Conservation (phyloP, 1,140 invertebrate genomes). For the Maconellicoccus hirsutus region DNA sequence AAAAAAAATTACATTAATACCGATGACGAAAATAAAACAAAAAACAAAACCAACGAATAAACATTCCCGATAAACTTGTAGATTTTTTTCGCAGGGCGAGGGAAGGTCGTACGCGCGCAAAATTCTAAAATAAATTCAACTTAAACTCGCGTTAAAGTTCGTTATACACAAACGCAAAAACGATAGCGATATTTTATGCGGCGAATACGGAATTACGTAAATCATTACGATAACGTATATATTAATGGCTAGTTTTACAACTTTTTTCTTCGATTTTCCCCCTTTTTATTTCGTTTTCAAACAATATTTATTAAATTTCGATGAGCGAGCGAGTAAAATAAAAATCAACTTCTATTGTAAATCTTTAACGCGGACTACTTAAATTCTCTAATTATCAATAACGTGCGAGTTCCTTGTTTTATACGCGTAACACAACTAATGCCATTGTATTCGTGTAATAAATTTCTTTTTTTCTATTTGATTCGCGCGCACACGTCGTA, state of each 20-base stretch:
- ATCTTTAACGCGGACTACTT: background rate
- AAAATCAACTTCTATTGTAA: background rate
- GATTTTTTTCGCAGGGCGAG: background rate
- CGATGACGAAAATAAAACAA: background rate
- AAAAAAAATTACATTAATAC: background rate
- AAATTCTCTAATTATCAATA: background rate
- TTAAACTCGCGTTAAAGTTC: background rate
- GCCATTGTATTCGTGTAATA: background rate
- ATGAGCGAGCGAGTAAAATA: no score
- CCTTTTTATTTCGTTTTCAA: no score
- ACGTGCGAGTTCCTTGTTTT: background rate
- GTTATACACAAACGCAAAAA: background rate
- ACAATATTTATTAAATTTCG: no score
- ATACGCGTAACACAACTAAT: background rate
- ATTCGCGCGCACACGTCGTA: no score
- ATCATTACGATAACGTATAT: background rate
- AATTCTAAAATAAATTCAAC: background rate
- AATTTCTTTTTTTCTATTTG: no score
- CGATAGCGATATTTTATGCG: background rate
- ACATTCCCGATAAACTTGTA: background rate
- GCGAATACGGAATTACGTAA: background rate
- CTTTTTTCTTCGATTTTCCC: background rate
- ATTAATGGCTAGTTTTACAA: background rate
- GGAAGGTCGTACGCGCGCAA: background rate
- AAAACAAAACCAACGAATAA: background rate